Evolutionary conservation across 2,113 vertebrate genomes (phyloP).

Genomic region (Brachyhypopomus gauderio): DNA sequence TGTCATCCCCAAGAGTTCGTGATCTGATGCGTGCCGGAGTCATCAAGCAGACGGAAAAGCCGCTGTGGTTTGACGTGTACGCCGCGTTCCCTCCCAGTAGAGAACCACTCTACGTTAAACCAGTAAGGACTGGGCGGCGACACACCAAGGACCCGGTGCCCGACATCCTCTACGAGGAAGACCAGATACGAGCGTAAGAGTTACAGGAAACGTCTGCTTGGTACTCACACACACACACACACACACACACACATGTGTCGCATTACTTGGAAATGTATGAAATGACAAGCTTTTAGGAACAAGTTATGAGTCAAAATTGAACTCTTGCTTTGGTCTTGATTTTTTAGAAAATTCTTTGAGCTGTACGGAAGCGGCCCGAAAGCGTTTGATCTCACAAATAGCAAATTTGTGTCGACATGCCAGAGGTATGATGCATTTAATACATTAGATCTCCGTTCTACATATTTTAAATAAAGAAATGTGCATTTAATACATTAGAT

Average conservation of each 20-base stretch:
- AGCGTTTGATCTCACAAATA: slow-evolving; percentile 76
- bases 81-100: slow-evolving; percentile 82
- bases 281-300: too few relatives aligned
- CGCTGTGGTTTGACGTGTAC: slow-evolving; percentile 88
- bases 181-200: slow-evolving; percentile 88
- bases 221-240: too few relatives aligned
- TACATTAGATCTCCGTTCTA: neutral
- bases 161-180: slow-evolving; percentile 85
- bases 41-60: slow-evolving; percentile 73
- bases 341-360: slow-evolving; percentile 83
- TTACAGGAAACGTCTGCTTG: too few relatives aligned
- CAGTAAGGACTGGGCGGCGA: slow-evolving; percentile 47
- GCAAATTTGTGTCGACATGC: slow-evolving; percentile 81
- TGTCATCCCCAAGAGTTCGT: slow-evolving; percentile 70
- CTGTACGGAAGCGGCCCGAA: slow-evolving; percentile 77
- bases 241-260: too few relatives aligned
- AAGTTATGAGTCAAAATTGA: neutral
- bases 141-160: slow-evolving; percentile 64
- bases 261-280: too few relatives aligned
- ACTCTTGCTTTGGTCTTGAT: neutral
- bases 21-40: slow-evolving; percentile 83
- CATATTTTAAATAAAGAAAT: too few relatives aligned
- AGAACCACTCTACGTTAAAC: slow-evolving; percentile 74
- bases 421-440: slow-evolving; percentile 76
- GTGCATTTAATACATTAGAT: too few relatives aligned